Evolutionary conservation across 2,888 invertebrate species (phyloP).

Genomic region (Pollenia griseotomentosa): DNA sequence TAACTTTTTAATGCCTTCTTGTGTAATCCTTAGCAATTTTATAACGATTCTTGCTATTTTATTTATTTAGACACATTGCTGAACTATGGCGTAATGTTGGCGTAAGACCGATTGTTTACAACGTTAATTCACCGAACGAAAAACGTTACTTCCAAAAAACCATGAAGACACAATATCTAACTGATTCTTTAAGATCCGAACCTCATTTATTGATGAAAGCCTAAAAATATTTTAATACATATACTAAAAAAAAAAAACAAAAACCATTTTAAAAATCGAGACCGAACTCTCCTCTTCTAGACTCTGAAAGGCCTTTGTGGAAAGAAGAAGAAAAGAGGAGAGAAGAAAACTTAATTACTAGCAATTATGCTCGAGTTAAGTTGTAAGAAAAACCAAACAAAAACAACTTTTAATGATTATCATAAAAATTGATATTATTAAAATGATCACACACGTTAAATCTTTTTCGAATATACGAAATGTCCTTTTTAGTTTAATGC

Average conservation of each 20-base stretch:
- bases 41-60: not conserved
- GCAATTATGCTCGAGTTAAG: conserved; percentile 31
- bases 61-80: conserved; percentile 81
- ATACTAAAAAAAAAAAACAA: conserved; percentile 26
- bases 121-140: conserved; percentile 84
- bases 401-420: conserved; percentile 35
- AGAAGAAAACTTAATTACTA: not conserved
- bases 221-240: conserved; percentile 61
- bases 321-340: not conserved
- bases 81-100: conserved; percentile 84
- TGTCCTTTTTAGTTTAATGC: conserved; percentile 4
- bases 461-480: conserved; percentile 25
- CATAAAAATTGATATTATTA: conserved; percentile 57
- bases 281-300: conserved; percentile 14
- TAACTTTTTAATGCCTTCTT: no score
- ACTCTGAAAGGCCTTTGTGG: not conserved
- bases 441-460: conserved; percentile 27
- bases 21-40: no score
- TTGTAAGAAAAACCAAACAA: conserved; percentile 31
- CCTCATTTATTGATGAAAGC: conserved; percentile 83
- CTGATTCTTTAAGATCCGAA: conserved; percentile 84
- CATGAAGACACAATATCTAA: conserved; percentile 84
- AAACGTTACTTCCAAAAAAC: conserved; percentile 84
- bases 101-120: conserved; percentile 84
- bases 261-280: conserved; percentile 20